phyloP scores from a whole-genome alignment of 2,113 vertebrate genomes.

The Tupaia chinensis region DNA sequence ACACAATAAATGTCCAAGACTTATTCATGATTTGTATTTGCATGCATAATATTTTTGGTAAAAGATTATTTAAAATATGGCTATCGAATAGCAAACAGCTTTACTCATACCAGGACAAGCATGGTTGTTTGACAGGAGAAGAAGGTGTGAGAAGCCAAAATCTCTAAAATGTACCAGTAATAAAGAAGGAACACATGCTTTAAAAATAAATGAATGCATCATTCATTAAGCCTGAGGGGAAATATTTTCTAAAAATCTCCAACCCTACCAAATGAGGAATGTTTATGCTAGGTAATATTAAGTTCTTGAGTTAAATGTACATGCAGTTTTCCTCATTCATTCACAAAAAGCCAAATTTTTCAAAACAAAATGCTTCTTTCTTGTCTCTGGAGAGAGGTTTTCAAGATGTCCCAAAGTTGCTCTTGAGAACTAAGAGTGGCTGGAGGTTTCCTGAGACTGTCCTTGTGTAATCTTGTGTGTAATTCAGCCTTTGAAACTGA shows the following conservation, averaged over 20 bases:
- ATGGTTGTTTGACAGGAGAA: background rate
- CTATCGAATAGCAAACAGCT: background rate
- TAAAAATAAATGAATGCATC: slow-evolving; percentile 42
- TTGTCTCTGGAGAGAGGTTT: background rate
- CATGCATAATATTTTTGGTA: slow-evolving; percentile 16
- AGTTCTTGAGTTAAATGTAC: background rate
- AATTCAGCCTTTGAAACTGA: slow-evolving; percentile 55
- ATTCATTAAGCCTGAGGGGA: background rate
- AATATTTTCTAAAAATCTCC: background rate
- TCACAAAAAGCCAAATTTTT: slow-evolving; percentile 55
- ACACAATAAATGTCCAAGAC: background rate
- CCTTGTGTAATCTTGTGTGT: slow-evolving; percentile 57
- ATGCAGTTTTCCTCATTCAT: background rate
- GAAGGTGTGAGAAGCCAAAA: background rate
- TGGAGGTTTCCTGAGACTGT: background rate
- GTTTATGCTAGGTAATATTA: background rate
- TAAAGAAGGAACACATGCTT: background rate
- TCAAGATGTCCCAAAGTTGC: background rate
- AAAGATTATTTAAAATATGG: slow-evolving; percentile 10
- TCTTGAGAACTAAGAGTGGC: background rate
- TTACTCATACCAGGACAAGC: background rate
- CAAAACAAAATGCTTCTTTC: slow-evolving; percentile 47
- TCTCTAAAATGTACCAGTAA: background rate
- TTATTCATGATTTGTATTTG: background rate
- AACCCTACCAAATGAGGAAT: background rate